A percentile compares a stretch with the other conserved stretches of the same genome.
phyloP scores from a whole-genome alignment of 53 echinoderm and acorn worm genomes.

The Actinopyga echinites region DNA sequence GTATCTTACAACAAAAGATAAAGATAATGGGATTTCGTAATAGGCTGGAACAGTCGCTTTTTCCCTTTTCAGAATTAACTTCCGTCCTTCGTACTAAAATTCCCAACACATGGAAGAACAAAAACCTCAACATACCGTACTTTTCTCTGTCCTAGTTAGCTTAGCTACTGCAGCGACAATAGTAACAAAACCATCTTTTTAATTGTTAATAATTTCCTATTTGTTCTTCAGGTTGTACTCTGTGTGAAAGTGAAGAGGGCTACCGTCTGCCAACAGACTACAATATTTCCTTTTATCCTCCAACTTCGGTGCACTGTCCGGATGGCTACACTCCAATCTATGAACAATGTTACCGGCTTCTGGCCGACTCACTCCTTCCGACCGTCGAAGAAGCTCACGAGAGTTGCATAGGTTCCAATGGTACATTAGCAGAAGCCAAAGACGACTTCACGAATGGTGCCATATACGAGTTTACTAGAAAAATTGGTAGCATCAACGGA shows the following conservation, averaged over 20 bases:
- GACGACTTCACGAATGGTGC: constrained; percentile 47
- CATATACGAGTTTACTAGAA: background rate
- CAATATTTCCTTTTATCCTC: background rate
- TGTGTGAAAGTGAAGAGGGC: background rate
- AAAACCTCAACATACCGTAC: no score
- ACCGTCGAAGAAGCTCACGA: background rate
- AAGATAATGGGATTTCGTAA: no score
- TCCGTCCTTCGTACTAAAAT: no score
- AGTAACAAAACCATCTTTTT: no score
- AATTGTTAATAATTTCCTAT: no score
- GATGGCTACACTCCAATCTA: background rate
- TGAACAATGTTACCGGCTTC: constrained; percentile 19
- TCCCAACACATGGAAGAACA: no score
- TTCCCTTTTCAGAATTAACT: no score
- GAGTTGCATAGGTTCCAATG: background rate
- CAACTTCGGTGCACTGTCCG: background rate
- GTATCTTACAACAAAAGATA: no score
- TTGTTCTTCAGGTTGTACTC: no score
- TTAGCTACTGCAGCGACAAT: no score
- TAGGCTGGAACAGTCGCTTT: no score
- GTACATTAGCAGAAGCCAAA: constrained; percentile 22
- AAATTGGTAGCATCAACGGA: background rate
- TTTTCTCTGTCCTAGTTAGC: no score
- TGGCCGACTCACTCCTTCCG: background rate
- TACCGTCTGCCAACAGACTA: background rate